Conservation (phyloP, 2,113 vertebrate genomes). For the Piprites chloris region DNA sequence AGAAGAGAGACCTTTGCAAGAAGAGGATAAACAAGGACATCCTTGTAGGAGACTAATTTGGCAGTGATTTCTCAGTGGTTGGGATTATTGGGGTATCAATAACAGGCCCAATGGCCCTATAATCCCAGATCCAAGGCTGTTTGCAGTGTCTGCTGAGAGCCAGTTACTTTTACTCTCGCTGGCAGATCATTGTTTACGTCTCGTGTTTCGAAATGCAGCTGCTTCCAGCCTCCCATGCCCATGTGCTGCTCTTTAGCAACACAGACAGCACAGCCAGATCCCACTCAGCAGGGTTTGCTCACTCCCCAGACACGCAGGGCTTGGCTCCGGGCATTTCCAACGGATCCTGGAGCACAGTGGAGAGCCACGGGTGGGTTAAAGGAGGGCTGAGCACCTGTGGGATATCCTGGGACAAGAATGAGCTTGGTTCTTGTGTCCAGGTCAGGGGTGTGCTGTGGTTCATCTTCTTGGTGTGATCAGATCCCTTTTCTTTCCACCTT, state of each 20-base stretch:
- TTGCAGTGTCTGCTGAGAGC: conserved; percentile 21
- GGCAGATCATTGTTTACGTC: conserved; percentile 14
- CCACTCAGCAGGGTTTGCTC: conserved; percentile 27
- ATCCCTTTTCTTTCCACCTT: not conserved
- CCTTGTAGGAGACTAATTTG: not conserved
- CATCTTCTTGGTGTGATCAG: accelerated
- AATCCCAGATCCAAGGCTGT: not conserved
- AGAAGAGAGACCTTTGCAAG: not conserved
- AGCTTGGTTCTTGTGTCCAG: not conserved
- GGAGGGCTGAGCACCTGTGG: not conserved
- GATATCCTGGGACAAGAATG: not conserved
- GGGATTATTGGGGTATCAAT: not conserved
- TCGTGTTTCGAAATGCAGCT: conserved; percentile 27
- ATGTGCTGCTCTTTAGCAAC: conserved; percentile 55
- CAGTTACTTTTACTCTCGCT: conserved; percentile 30
- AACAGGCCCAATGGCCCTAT: not conserved
- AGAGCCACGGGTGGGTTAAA: not conserved
- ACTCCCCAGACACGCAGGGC: not conserved
- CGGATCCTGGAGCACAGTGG: accelerated
- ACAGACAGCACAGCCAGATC: conserved; percentile 44
- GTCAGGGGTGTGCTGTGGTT: not conserved
- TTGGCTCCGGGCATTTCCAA: not conserved
- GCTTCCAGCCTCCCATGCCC: conserved; percentile 27
- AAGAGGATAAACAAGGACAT: not conserved
- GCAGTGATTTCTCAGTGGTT: not conserved